Evolutionary conservation across 2,888 invertebrate species (phyloP).

Genomic region (Pelosia muscerda): DNA sequence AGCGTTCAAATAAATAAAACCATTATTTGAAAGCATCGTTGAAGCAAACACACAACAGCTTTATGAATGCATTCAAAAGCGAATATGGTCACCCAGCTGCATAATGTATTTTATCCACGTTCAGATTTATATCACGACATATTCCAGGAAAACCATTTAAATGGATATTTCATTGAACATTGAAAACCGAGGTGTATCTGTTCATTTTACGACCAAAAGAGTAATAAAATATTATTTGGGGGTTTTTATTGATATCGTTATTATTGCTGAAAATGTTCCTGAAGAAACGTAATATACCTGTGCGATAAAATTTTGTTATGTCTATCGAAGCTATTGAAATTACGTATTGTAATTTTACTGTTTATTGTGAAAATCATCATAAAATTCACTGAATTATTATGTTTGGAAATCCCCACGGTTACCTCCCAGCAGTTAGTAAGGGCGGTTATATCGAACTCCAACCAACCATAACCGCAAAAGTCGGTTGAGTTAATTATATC

Average conservation of each 20-base stretch:
- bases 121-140: slow-evolving; percentile 5
- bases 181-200: slow-evolving; percentile 11
- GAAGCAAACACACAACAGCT: background rate
- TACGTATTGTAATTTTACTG: background rate
- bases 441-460: no score
- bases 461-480: no score
- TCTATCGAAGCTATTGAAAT: background rate
- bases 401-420: no score
- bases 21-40: no score
- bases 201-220: slow-evolving; percentile 20
- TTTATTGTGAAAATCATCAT: no score
- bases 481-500: no score
- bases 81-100: background rate
- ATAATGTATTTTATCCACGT: slow-evolving; percentile 7
- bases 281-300: background rate
- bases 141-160: slow-evolving; percentile 21
- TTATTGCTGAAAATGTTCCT: background rate
- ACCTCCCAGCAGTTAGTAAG: no score
- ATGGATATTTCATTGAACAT: slow-evolving; percentile 18
- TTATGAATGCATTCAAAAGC: background rate
- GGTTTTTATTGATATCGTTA: slow-evolving; percentile 21
- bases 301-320: background rate
- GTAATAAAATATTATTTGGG: slow-evolving; percentile 18
- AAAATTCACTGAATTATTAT: no score
- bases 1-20: no score